phyloP scores from a whole-genome alignment of 2,888 invertebrate genomes.

The Ommatoiulus sabulosus region DNA sequence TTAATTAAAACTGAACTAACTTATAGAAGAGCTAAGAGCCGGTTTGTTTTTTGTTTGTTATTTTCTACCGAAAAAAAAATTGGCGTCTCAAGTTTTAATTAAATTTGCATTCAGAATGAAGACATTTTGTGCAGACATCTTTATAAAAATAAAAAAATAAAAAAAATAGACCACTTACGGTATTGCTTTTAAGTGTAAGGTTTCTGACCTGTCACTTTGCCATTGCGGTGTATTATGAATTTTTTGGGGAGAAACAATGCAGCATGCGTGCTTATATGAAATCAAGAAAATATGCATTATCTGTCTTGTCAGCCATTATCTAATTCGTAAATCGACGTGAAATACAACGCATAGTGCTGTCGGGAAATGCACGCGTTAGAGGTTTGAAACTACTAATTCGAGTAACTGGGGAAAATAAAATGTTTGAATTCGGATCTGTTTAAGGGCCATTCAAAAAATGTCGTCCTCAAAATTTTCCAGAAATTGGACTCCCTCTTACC shows the following conservation, averaged over 20 bases:
- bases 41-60: background rate
- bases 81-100: background rate
- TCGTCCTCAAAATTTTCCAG: too few species aligned
- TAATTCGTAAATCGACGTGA: background rate
- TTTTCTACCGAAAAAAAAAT: background rate
- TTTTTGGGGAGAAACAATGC: background rate
- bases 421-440: too few species aligned
- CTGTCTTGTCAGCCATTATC: background rate
- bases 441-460: too few species aligned
- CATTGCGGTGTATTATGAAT: background rate
- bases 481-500: too few species aligned
- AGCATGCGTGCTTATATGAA: background rate
- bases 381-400: too few species aligned
- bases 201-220: background rate
- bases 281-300: background rate
- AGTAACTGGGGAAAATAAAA: too few species aligned
- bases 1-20: slow-evolving; percentile 5
- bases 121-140: background rate
- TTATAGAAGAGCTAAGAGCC: background rate
- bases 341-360: too few species aligned
- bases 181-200: background rate
- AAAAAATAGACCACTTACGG: background rate
- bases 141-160: background rate
- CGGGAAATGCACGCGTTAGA: too few species aligned
- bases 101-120: slow-evolving; percentile 41